Conservation (phyloP, 2,888 invertebrate genomes). For the Nineta flava region DNA sequence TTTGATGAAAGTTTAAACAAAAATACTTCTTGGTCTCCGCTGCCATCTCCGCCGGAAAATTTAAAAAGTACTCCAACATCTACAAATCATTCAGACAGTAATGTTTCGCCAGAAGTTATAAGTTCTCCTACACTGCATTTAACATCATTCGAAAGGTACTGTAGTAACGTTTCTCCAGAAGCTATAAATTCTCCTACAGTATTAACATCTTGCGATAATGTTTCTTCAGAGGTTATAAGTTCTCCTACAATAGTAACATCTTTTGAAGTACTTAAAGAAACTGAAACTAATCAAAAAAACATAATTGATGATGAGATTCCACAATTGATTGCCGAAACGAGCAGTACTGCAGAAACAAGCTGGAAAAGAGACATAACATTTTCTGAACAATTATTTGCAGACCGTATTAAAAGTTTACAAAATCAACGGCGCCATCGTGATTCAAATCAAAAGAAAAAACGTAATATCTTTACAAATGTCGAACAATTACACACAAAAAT, state of each 20-base stretch:
- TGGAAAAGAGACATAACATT: conserved; percentile 32
- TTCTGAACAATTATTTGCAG: conserved; percentile 30
- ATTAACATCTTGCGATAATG: background rate
- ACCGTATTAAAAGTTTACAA: conserved; percentile 15
- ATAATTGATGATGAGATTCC: background rate
- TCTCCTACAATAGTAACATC: no score
- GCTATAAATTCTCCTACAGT: no score
- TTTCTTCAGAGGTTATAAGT: no score
- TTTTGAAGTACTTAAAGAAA: background rate
- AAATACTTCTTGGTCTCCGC: conserved; percentile 29
- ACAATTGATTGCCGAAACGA: no score
- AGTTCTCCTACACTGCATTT: background rate
- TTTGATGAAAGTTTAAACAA: conserved; percentile 13
- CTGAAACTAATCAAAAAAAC: conserved; percentile 2
- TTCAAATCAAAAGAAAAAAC: conserved; percentile 6
- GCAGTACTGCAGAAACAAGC: conserved; percentile 5
- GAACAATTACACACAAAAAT: no score
- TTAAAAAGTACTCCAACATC: no score
- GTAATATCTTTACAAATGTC: background rate
- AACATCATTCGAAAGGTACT: background rate
- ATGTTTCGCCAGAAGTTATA: conserved; percentile 3
- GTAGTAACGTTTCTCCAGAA: no score
- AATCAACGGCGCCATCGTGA: conserved; percentile 19
- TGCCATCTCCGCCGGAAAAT: conserved; percentile 4
- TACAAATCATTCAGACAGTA: no score